Base-by-base conservation (phyloP, 2,113 vertebrate species). In the Cisticola juncidis region DNA sequence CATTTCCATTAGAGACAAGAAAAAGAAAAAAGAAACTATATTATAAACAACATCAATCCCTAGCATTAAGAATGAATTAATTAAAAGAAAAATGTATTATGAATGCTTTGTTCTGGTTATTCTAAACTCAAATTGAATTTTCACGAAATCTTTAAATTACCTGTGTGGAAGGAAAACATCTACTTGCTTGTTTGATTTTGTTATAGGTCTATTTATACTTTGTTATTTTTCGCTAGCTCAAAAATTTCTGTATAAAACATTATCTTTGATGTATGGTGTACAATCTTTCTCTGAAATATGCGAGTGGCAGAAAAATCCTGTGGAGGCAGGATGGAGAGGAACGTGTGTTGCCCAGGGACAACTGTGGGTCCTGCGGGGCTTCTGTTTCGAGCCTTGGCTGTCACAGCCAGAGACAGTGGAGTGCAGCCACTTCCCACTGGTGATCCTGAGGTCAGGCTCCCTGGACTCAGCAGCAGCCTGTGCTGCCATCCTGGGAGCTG, bases 351-450 rank as follows among this genome's bases (percentile, higher is more conserved):
- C 16, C 21, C 1, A 2, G 18, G 15, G 81, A 3, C 9, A 2
- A 1, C 12, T 6, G 4, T 22, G 47, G 6, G 26, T 58, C 12
- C 33, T 36, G 29, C 12, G 14, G 6, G 8, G 3, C 7, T 0
- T 0, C 11, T 44, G 22, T 5, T 54, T 12, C 11, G 18, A n/a
- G 11, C 11, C 58, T 61, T 81, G 51, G 25, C 19, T 36, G 4
- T 26, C 0, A 0, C 45, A 65, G 31, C 11, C 44, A 35, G 17
- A 19, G 2, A 4, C 15, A 66, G 25, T 1, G 1, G 9, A 84
- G 4, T 21, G 23, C 44, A 74, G 4, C 12, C 21, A 2, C 8
- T 71, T 68, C 24, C 16, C 13, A 11, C 22, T 14, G 14, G 4
- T 62, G 29, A 79, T 36, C 18, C 9, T 26, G 24, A 70, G 29